Percentiles rank a stretch among this genome's conserved stretches.
Conservation (phyloP, 1,140 invertebrate genomes). For the Nomia melanderi region DNA sequence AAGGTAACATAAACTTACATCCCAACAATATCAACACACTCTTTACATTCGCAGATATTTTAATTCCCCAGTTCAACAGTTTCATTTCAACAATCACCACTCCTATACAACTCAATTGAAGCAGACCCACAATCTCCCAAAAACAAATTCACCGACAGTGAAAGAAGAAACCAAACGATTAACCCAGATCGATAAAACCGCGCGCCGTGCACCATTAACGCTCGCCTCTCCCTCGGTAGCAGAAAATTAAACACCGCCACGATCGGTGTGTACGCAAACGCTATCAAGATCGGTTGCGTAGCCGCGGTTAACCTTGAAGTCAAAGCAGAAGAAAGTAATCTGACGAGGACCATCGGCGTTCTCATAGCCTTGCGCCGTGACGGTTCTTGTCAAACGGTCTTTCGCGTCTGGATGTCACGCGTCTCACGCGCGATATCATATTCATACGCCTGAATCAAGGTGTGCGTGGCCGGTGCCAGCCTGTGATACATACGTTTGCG, state of each 20-base stretch:
- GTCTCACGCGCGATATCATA: slow-evolving; percentile 14
- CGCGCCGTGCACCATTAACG: background rate
- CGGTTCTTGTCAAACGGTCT: background rate
- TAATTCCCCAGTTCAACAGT: too few species aligned
- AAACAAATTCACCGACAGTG: too few species aligned
- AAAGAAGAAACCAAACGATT: too few species aligned
- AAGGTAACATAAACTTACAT: too few species aligned
- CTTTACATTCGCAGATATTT: too few species aligned
- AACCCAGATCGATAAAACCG: too few species aligned
- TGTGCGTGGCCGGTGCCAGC: too few species aligned
- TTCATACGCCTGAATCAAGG: background rate
- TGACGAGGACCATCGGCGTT: slow-evolving; percentile 28
- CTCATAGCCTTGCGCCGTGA: slow-evolving; percentile 52
- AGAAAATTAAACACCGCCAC: slow-evolving; percentile 6
- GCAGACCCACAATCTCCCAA: too few species aligned
- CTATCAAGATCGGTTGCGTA: slow-evolving; percentile 21
- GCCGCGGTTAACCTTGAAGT: slow-evolving; percentile 31
- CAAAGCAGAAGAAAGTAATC: slow-evolving; percentile 24
- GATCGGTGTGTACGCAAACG: slow-evolving; percentile 8
- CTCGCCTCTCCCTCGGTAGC: background rate
- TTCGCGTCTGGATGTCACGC: slow-evolving; percentile 11
- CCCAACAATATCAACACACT: too few species aligned
- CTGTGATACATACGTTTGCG: too few species aligned
- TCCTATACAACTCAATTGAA: too few species aligned
- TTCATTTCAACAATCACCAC: too few species aligned